Percentiles rank a stretch among this genome's conserved stretches.
These are phyloP conservation scores for Malachius bipustulatus DNA, from an alignment of 2,888 invertebrate genomes.

Conservation along the genomic window DNA sequence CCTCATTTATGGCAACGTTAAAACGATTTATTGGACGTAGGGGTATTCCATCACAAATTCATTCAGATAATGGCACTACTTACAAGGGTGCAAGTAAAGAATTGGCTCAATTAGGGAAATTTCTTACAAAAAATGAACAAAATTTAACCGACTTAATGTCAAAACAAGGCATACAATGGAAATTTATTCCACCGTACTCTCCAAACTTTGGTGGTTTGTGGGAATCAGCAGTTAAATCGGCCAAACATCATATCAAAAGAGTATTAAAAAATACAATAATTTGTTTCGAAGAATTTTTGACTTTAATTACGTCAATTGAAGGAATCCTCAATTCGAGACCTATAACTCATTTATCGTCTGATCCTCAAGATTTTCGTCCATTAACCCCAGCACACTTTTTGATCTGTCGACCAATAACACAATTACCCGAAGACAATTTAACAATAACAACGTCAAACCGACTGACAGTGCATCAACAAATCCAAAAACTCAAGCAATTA, in stretches of 20 bases:
- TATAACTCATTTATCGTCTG: conserved; percentile 18
- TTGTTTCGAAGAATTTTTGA: conserved; percentile 22
- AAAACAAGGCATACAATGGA: conserved; percentile 23
- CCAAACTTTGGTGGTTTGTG: conserved; percentile 26
- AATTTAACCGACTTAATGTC: too few relatives aligned
- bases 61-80: conserved; percentile 9
- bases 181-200: conserved; percentile 25
- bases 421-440: conserved; percentile 20
- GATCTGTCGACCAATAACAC: conserved; percentile 21
- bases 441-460: not conserved
- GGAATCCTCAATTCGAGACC: conserved; percentile 23
- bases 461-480: conserved; percentile 16
- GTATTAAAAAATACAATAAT: conserved; percentile 17
- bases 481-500: conserved; percentile 16
- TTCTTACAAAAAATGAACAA: too few relatives aligned
- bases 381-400: conserved; percentile 27
- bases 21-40: conserved; percentile 12
- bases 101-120: too few relatives aligned
- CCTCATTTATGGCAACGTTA: conserved; percentile 1
- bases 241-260: conserved; percentile 22
- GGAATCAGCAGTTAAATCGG: conserved; percentile 23
- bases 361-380: conserved; percentile 19
- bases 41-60: conserved; percentile 13
- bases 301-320: conserved; percentile 20
- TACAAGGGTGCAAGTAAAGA: conserved; percentile 6